phyloP scores from a whole-genome alignment of 2,113 vertebrate genomes.

The Myiagra hebetior region DNA sequence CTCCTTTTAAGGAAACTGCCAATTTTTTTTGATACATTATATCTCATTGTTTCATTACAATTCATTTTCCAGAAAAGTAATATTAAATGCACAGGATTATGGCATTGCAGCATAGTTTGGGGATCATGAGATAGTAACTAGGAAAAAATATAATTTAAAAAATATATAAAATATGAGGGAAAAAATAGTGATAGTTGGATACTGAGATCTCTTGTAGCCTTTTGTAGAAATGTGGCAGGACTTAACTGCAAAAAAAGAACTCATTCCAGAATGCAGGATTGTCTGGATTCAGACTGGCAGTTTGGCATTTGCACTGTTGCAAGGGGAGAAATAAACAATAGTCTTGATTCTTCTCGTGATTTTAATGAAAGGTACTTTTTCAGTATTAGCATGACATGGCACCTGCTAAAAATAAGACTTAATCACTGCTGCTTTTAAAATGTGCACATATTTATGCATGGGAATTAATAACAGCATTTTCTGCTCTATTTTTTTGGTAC shows the following conservation, averaged over 20 bases:
- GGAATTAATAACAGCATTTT: conserved; percentile 48
- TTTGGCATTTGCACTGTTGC: not conserved
- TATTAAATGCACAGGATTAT: not conserved
- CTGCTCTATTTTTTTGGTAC: conserved; percentile 17
- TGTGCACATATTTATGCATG: not conserved
- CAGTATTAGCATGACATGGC: not conserved
- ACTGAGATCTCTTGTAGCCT: not conserved
- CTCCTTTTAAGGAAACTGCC: not conserved
- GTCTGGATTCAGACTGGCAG: not conserved
- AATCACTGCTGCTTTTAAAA: not conserved
- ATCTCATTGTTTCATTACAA: not conserved
- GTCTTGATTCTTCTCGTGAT: conserved; percentile 41
- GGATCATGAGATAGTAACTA: not conserved
- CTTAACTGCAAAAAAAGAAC: not conserved
- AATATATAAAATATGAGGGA: not conserved
- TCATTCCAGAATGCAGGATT: not conserved
- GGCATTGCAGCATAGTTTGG: not conserved
- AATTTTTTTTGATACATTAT: not conserved
- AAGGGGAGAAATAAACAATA: conserved; percentile 19
- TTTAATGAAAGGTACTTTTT: conserved; percentile 59
- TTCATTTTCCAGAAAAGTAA: not conserved
- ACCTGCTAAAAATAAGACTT: conserved; percentile 24
- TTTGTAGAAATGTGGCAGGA: not conserved
- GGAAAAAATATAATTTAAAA: not conserved
- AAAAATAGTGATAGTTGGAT: not conserved